These are phyloP conservation scores for Drosophila koepferae DNA, from an alignment of 2,888 invertebrate genomes.

Conservation along the genomic window DNA sequence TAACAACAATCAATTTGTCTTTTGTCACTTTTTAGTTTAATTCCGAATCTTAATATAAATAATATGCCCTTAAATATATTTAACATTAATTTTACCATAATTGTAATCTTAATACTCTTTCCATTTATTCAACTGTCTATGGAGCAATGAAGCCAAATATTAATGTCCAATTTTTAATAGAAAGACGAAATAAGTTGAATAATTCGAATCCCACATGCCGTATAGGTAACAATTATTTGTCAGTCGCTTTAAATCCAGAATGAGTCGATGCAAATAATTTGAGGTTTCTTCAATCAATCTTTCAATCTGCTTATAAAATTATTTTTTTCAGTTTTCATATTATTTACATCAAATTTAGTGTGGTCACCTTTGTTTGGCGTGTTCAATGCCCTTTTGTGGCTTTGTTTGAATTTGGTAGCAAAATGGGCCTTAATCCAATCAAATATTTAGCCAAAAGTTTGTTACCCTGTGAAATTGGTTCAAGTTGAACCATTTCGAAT, in stretches of 20 bases:
- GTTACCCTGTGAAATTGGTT: background rate
- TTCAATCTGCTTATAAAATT: slow-evolving; percentile 38
- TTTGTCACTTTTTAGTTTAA: background rate
- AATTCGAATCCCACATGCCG: slow-evolving; percentile 20
- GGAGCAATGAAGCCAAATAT: background rate
- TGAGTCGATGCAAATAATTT: slow-evolving; percentile 44
- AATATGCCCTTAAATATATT: too few relatives aligned
- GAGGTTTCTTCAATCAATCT: slow-evolving; percentile 38
- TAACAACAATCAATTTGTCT: background rate
- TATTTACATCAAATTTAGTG: slow-evolving; percentile 61
- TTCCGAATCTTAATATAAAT: background rate
- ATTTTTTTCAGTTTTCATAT: slow-evolving; percentile 40
- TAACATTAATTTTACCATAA: background rate
- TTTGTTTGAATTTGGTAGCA: slow-evolving; percentile 12
- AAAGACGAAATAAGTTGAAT: slow-evolving; percentile 5
- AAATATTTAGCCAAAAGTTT: background rate
- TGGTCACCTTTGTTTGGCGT: slow-evolving; percentile 53
- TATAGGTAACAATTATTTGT: slow-evolving; percentile 31
- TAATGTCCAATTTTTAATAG: slow-evolving; percentile 16
- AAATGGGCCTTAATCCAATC: slow-evolving; percentile 18
- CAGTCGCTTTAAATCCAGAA: background rate
- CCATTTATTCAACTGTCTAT: background rate
- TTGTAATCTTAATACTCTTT: background rate
- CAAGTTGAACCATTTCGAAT: background rate
- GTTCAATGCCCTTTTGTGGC: slow-evolving; percentile 36